phyloP scores from a whole-genome alignment of 2,888 invertebrate species.

The Lathronympha strigana region DNA sequence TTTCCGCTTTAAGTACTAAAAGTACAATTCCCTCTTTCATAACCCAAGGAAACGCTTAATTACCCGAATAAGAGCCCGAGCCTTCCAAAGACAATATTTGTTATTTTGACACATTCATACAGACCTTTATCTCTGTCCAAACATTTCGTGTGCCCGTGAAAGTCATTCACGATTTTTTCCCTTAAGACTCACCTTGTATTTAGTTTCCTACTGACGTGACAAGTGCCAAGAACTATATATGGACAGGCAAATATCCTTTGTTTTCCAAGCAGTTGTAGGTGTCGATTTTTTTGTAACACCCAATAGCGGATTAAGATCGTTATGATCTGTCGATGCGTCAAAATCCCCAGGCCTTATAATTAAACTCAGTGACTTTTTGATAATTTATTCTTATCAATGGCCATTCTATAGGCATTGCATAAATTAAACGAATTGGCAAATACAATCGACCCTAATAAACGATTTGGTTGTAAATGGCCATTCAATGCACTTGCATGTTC shows the following conservation, averaged over 20 bases:
- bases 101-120: constrained; percentile 84
- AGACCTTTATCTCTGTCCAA: constrained; percentile 77
- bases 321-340: constrained; percentile 46
- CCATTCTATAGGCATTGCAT: constrained; percentile 31
- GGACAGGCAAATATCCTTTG: constrained; percentile 74
- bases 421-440: constrained; percentile 36
- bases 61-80: constrained; percentile 62
- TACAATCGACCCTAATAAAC: constrained; percentile 32
- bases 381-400: constrained; percentile 28
- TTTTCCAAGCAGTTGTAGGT: constrained; percentile 64
- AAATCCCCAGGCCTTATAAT: constrained; percentile 15
- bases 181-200: constrained; percentile 69
- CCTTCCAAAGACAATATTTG: constrained; percentile 77
- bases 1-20: neutral
- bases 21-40: constrained; percentile 28
- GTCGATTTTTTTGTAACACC: constrained; percentile 60
- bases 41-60: constrained; percentile 57
- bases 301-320: constrained; percentile 56
- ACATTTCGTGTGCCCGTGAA: constrained; percentile 80
- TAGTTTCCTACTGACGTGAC: constrained; percentile 80
- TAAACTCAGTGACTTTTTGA: constrained; percentile 36
- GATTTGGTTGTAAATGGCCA: constrained; percentile 27
- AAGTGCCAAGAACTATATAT: constrained; percentile 79
- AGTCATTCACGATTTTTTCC: constrained; percentile 76
- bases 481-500: constrained; percentile 34